Evolutionary conservation across 1,140 invertebrate genomes (phyloP), one percentile per base, ranked within the genome.

Genomic region (Meloidogyne exigua): DNA sequence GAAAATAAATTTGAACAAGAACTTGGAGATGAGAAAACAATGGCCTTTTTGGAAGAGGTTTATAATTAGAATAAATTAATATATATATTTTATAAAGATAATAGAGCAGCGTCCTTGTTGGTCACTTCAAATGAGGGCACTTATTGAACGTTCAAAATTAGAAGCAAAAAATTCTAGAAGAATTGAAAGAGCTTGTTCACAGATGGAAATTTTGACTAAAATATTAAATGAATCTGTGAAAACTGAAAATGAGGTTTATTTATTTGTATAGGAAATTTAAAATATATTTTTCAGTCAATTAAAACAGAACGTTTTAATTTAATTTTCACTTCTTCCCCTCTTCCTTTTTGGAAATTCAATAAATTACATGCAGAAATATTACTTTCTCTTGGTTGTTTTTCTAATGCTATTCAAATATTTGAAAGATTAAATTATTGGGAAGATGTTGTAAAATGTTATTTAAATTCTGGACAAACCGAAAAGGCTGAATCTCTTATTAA

Each of bases 371-470:
- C 78, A 1, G 26, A 75, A 15, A 74, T 79, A 49, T 67, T 79
- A 26, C n/a, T 72, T 63, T 81, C 79, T n/a, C 57, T 79, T 12
- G 78, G 78, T 12, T 79, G 78, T 26, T 12, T 81, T 49, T 74
- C 78, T 13, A 72, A 79, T 13, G 79, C 79, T 66, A n/a, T 79
- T 12, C n/a, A 23, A 23, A 79, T 81, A n/a, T 79, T 65, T 32
- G 78, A 79, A 49, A 32, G 23, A 21, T 57, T 79, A 21, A 39
- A 79, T 32, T 42, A 49, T n/a, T 79, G 78, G 78, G 76, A 79
- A 23, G 62, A 74, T 49, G 75, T 72, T 36, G 79, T 79, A 5
- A 32, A 68, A 25, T 79, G 78, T 36, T 79, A 79, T 44, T 26
- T 42, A 74, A 42, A 23, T 42, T 69, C 76, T 15, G 42, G 57